Evolutionary conservation across 2,888 invertebrate genomes (phyloP), one percentile per base, ranked within the genome.

Genomic region (Nomada fabriciana): DNA sequence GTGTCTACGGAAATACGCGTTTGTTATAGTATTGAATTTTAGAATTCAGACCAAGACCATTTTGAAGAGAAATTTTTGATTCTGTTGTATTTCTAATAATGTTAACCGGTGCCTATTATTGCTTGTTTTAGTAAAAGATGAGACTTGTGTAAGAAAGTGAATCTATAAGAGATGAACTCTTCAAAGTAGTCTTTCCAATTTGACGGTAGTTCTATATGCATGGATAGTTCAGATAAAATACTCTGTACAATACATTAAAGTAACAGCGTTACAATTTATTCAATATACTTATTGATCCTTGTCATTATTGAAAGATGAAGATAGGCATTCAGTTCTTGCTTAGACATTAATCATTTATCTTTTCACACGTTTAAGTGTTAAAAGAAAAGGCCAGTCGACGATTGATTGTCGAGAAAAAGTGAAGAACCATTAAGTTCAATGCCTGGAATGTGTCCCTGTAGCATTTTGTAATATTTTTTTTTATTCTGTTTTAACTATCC

Each of bases 401-500:
- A 57, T 2, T 53, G 2, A 5, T 57, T n/a, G 11, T 23, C 55
- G 23, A 42, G 42, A 72, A 52, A 74, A 55, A 53, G n/a, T 47
- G 61, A 47, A 53, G 74, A 84, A 86, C 86, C 76, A 69, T 81
- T 84, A 83, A 87, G 65, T 84, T 84, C 70, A 85, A 52, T 90
- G 91, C 90, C 90, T 91, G 90, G 87, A 89, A 89, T 85, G 69
- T 86, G 80, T 81, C 88, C 88, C 85, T 75, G 91, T 91, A 91
- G 91, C 88, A 78, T 80, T 89, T 89, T 88, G 85, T 79, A 82
- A 84, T 86, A 1, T 47, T 83, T 88, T 86, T 76, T 81, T 84
- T 74, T 74, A 72, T 77, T 79, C 86, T 84, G 47, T 82, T 74
- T 63, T 52, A 53, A 74, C 36, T 78, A 80, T 85, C 82, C 84